A percentile compares a stretch with the other conserved stretches of the same genome.
These are phyloP conservation scores for Xerus inauris DNA, from an alignment of 2,113 vertebrate species.

Conservation along the genomic window DNA sequence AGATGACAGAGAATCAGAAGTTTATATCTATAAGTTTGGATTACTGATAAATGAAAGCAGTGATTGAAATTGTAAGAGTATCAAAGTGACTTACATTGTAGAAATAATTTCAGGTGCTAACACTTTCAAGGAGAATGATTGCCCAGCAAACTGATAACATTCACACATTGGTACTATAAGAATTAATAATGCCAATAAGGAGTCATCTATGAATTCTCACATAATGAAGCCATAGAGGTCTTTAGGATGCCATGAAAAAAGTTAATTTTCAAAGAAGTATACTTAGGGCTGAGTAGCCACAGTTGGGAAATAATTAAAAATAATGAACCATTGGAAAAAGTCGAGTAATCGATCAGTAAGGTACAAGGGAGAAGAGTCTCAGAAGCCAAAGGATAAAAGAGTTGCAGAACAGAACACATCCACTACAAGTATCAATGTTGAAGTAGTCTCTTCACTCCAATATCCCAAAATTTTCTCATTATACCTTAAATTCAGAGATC, in stretches of 20 bases:
- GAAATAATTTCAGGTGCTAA: not conserved
- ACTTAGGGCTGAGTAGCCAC: not conserved
- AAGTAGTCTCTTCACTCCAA: not conserved
- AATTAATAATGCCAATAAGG: not conserved
- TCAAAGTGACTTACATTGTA: conserved; percentile 1
- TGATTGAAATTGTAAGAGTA: conserved; percentile 1
- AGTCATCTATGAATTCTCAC: conserved; percentile 13
- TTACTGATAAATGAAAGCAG: conserved; percentile 34
- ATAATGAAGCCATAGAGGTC: not conserved
- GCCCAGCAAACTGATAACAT: not conserved
- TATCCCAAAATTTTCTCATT: not conserved
- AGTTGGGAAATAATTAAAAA: not conserved
- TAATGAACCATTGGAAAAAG: not conserved
- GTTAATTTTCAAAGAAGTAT: not conserved
- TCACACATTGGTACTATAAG: not conserved
- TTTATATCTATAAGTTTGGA: not conserved
- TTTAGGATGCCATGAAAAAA: not conserved
- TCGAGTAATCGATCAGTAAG: not conserved
- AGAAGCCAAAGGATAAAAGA: not conserved
- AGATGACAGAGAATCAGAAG: not conserved
- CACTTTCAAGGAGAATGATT: not conserved
- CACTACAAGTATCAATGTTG: not conserved
- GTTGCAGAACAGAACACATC: not conserved
- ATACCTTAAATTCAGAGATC: not conserved
- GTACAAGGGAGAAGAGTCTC: not conserved